Percentiles rank a stretch among this genome's conserved stretches.
These are phyloP conservation scores for Eubasilissa splendida DNA, from an alignment of 2,888 invertebrate species.

Conservation along the genomic window DNA sequence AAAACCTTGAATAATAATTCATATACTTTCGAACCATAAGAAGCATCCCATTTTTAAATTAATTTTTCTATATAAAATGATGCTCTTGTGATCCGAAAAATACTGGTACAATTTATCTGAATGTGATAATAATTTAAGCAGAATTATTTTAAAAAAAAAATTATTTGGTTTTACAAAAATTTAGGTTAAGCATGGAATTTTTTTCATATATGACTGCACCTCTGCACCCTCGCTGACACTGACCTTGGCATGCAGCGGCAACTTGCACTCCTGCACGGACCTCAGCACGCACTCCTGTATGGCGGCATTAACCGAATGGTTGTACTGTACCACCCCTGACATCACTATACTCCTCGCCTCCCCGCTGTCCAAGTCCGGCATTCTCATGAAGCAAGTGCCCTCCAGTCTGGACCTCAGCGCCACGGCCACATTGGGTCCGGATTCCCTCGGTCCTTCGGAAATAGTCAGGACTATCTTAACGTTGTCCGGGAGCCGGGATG, in stretches of 20 bases:
- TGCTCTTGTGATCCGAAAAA: too few relatives aligned
- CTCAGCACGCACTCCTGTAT: slow-evolving; percentile 72
- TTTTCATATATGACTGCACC: too few relatives aligned
- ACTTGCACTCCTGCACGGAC: slow-evolving; percentile 77
- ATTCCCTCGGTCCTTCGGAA: slow-evolving; percentile 73
- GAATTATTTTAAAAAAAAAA: too few relatives aligned
- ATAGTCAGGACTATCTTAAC: slow-evolving; percentile 79
- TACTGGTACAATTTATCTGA: too few relatives aligned
- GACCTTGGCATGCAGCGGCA: slow-evolving; percentile 82
- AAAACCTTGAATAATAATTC: too few relatives aligned
- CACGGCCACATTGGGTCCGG: slow-evolving; percentile 66
- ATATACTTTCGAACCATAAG: too few relatives aligned
- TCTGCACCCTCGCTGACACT: not conserved
- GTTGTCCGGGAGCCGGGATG: slow-evolving; percentile 80
- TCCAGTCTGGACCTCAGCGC: slow-evolving; percentile 60
- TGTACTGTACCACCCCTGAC: slow-evolving; percentile 73
- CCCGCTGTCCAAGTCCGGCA: slow-evolving; percentile 69
- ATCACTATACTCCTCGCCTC: slow-evolving; percentile 72
- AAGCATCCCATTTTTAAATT: too few relatives aligned
- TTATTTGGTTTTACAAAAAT: too few relatives aligned
- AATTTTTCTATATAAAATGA: too few relatives aligned
- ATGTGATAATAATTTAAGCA: too few relatives aligned
- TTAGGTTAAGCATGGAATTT: too few relatives aligned
- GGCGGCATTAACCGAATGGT: slow-evolving; percentile 76
- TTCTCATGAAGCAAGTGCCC: slow-evolving; percentile 64